Conservation (phyloP, 1,140 invertebrate species). For the Lethocerus indicus region DNA sequence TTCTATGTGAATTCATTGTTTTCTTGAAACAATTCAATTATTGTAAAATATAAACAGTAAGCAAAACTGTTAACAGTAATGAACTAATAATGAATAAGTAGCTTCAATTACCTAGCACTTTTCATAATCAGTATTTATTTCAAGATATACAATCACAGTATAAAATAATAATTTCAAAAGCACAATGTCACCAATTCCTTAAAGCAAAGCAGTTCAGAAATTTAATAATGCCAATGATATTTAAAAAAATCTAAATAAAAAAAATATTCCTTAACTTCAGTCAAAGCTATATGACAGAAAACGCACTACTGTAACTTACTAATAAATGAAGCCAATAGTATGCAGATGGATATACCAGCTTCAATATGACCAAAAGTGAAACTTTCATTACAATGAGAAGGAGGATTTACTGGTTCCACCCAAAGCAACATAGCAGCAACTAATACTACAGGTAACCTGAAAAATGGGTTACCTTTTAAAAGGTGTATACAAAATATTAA, state of each 20-base stretch:
- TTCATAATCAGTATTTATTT: no score
- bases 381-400: background rate
- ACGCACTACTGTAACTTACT: conserved; percentile 27
- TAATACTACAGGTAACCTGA: conserved; percentile 34
- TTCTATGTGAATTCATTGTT: no score
- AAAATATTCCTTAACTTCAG: background rate
- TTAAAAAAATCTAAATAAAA: background rate
- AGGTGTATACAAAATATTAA: no score
- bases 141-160: no score
- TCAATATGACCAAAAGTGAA: conserved; percentile 44
- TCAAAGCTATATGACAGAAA: background rate
- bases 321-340: conserved; percentile 47
- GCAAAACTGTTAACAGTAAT: no score
- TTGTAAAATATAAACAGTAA: no score
- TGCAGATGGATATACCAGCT: conserved; percentile 42
- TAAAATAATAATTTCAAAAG: no score
- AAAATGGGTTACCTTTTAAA: conserved; percentile 18
- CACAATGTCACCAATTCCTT: no score
- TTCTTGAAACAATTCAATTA: no score
- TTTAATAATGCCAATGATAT: background rate
- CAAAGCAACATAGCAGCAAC: conserved; percentile 34
- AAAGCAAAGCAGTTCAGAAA: no score
- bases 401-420: conserved; percentile 20
- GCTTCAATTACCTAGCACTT: no score
- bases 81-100: no score